These are phyloP conservation scores for Semibalanus balanoides DNA, from an alignment of 1,140 invertebrate species.

Conservation along the genomic window DNA sequence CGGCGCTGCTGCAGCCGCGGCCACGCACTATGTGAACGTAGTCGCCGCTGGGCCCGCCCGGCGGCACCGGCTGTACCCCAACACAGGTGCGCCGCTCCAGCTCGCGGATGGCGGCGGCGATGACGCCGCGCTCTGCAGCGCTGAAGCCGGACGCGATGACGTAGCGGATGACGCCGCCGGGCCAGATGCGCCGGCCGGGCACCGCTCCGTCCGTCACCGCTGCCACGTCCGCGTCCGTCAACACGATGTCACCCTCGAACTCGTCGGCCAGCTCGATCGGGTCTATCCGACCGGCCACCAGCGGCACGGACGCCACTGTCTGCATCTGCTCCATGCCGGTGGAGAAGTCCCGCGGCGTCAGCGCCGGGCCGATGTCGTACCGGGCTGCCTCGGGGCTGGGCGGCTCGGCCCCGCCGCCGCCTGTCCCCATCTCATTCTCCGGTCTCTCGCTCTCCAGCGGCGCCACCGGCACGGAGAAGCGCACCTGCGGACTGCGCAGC, in stretches of 20 bases:
- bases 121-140: conserved; percentile 13
- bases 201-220: neutral
- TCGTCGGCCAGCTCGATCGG: conserved; percentile 26
- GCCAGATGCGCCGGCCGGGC: conserved; percentile 22
- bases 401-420: no score
- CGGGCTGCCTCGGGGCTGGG: no score
- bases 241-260: conserved; percentile 27
- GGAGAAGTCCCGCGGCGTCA: neutral
- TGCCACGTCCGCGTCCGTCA: conserved; percentile 5
- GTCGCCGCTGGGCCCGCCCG: conserved; percentile 21
- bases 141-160: conserved; percentile 27
- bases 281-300: conserved; percentile 11
- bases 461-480: neutral
- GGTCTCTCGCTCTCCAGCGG: no score
- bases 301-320: no score
- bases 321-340: neutral
- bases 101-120: conserved; percentile 15
- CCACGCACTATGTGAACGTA: conserved; percentile 20
- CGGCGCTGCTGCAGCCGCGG: conserved; percentile 38
- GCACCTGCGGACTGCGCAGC: neutral
- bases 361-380: neutral
- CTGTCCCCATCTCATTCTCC: neutral
- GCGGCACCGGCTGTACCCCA: conserved; percentile 16
- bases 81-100: conserved; percentile 16
- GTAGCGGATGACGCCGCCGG: conserved; percentile 29